phyloP scores from a whole-genome alignment of 2,888 invertebrate species.

The Lasioglossum lativentre region DNA sequence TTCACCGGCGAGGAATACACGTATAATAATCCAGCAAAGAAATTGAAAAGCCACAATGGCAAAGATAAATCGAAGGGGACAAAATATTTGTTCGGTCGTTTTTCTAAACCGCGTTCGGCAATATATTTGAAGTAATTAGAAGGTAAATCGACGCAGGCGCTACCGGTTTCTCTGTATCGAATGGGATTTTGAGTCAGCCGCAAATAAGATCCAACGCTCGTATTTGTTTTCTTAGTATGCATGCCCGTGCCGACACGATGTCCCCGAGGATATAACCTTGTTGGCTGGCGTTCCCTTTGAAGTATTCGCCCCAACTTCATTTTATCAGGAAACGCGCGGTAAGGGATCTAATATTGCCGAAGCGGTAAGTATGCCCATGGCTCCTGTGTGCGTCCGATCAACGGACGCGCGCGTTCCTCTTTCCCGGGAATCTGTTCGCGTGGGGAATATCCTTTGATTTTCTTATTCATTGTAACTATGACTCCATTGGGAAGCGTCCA shows the following conservation, averaged over 20 bases:
- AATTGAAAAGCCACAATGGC: not conserved
- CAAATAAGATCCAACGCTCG: conserved; percentile 22
- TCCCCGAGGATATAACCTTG: conserved; percentile 65
- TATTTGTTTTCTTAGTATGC: conserved; percentile 54
- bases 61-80: accelerated
- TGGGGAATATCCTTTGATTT: conserved; percentile 34
- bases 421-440: conserved; percentile 27
- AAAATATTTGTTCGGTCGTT: not conserved
- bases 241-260: conserved; percentile 45
- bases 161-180: not conserved
- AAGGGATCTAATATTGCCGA: conserved; percentile 76
- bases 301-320: conserved; percentile 70
- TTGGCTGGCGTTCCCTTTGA: conserved; percentile 73
- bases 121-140: not conserved
- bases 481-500: not conserved
- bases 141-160: not conserved
- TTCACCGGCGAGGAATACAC: not conserved
- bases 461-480: conserved; percentile 3
- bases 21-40: not conserved
- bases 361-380: conserved; percentile 58
- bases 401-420: conserved; percentile 35
- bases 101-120: not conserved
- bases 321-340: conserved; percentile 74
- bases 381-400: conserved; percentile 50
- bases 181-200: conserved; percentile 4